phyloP scores from a whole-genome alignment of 2,888 invertebrate species.

The Ommatoiulus sabulosus region DNA sequence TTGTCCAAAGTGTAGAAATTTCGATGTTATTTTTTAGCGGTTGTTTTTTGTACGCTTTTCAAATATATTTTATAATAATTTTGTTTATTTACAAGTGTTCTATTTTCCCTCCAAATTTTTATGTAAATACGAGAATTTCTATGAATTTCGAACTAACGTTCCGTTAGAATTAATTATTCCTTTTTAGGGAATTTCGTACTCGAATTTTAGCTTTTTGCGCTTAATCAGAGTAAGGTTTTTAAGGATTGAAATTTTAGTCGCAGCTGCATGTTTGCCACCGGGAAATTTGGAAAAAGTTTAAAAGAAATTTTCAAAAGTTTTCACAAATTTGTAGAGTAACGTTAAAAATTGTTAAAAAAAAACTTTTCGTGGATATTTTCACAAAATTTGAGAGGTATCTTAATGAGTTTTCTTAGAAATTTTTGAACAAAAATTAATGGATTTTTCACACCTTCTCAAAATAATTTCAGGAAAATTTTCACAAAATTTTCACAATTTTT shows the following conservation, averaged over 20 bases:
- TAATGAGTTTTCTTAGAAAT: too few relatives aligned
- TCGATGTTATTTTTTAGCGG: not conserved
- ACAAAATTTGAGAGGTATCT: too few relatives aligned
- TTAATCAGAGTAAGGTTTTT: not conserved
- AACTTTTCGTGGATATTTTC: too few relatives aligned
- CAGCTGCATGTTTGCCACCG: not conserved
- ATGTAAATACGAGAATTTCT: not conserved
- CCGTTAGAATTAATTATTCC: not conserved
- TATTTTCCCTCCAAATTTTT: not conserved
- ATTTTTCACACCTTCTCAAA: too few relatives aligned
- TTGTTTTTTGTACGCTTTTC: conserved; percentile 3
- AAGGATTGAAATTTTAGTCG: not conserved
- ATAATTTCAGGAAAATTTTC: too few relatives aligned
- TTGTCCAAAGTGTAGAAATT: not conserved
- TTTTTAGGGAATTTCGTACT: not conserved
- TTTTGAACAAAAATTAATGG: too few relatives aligned
- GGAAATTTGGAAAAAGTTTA: not conserved
- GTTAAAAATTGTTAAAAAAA: too few relatives aligned
- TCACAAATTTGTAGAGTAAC: not conserved
- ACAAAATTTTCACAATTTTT: too few relatives aligned
- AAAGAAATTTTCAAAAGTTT: conserved; percentile 62
- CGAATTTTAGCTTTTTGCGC: not conserved
- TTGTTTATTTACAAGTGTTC: not conserved
- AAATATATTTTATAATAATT: conserved; percentile 19
- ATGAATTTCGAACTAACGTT: conserved; percentile 22